Evolutionary conservation across 2,113 vertebrate genomes (phyloP).

Genomic region (Phalacrocorax aristotelis): DNA sequence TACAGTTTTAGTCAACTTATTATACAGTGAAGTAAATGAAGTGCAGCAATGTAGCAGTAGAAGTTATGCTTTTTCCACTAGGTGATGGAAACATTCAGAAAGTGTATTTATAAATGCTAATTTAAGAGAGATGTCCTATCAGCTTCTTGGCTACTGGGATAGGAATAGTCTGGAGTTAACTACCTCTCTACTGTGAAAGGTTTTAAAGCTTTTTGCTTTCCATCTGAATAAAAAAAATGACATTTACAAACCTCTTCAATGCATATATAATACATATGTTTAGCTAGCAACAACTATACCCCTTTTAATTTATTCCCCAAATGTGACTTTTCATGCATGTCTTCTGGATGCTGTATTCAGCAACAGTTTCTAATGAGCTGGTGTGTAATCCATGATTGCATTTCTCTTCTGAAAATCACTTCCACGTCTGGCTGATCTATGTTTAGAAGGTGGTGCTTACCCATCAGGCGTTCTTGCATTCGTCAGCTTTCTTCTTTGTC

Average conservation of each 20-base stretch:
- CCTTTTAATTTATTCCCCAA: conserved; percentile 71
- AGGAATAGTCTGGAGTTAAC: conserved; percentile 66
- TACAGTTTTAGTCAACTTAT: conserved; percentile 70
- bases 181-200: conserved; percentile 66
- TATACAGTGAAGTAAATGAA: conserved; percentile 67
- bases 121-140: conserved; percentile 50
- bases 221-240: conserved; percentile 72
- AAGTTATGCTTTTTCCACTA: conserved; percentile 56
- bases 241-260: conserved; percentile 74
- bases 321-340: conserved; percentile 74
- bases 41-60: conserved; percentile 51
- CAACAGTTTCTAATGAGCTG: conserved; percentile 76
- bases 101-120: conserved; percentile 64
- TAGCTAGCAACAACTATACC: conserved; percentile 71
- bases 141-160: conserved; percentile 66
- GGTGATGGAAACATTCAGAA: conserved; percentile 59
- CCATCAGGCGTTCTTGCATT: conserved; percentile 50
- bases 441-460: conserved; percentile 63
- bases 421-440: conserved; percentile 64
- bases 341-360: conserved; percentile 69
- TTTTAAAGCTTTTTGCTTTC: conserved; percentile 77
- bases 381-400: conserved; percentile 70
- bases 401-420: conserved; percentile 67
- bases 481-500: conserved; percentile 40
- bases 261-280: conserved; percentile 74